phyloP scores from a whole-genome alignment of 64 coral and sea anemone species.

The Anthopleura sola region DNA sequence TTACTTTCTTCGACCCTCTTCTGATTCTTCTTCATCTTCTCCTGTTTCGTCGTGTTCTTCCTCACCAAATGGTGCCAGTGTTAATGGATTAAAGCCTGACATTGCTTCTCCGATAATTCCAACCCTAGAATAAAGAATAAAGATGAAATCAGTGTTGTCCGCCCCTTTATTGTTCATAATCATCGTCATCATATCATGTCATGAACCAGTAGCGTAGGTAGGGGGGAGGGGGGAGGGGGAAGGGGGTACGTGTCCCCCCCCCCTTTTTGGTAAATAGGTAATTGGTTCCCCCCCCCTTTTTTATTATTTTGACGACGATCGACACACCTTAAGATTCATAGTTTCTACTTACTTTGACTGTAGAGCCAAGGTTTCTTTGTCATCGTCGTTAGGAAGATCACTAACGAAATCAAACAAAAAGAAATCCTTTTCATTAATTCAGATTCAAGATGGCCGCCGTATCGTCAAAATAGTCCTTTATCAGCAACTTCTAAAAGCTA shows the following conservation, averaged over 20 bases:
- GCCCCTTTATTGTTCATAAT: too few relatives aligned
- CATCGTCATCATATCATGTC: too few relatives aligned
- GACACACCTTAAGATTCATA: not conserved
- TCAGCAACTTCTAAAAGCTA: too few relatives aligned
- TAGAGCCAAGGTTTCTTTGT: not conserved
- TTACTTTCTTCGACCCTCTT: conserved; percentile 58
- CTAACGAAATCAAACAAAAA: not conserved
- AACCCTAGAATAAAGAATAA: conserved; percentile 45
- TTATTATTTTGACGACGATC: too few relatives aligned
- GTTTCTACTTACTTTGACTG: not conserved
- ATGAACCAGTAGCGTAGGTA: too few relatives aligned
- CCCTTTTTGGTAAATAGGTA: too few relatives aligned
- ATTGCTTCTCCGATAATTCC: conserved; percentile 97
- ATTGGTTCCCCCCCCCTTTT: too few relatives aligned
- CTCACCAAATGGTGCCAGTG: conserved; percentile 79
- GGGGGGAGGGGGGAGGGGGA: too few relatives aligned
- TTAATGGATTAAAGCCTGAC: conserved; percentile 84
- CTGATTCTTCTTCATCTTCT: conserved; percentile 44
- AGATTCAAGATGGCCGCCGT: not conserved
- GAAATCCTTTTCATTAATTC: too few relatives aligned
- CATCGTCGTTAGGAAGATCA: conserved; percentile 11
- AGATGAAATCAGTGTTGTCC: not conserved
- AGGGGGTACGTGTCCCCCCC: not conserved
- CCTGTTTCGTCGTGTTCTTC: conserved; percentile 86
- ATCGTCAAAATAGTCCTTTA: too few relatives aligned